Conservation (phyloP, 1,140 invertebrate species). For the Rhizoglyphus robini region DNA sequence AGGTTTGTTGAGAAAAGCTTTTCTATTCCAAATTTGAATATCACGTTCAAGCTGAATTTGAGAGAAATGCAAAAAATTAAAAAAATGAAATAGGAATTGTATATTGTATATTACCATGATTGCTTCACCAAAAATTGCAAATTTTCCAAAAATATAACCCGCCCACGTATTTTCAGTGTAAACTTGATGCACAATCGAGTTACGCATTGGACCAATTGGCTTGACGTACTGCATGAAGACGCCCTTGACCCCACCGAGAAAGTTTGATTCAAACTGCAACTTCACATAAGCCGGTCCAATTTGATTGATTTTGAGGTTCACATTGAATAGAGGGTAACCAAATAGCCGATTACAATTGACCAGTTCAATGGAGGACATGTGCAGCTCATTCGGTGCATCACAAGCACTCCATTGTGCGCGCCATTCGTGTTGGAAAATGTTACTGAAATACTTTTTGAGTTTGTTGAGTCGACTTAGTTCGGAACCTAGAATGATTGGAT, state of each 20-base stretch:
- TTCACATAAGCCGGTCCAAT: constrained; percentile 41
- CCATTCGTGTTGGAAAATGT: constrained; percentile 2
- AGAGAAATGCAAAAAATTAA: no score
- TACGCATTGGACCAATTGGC: constrained; percentile 59
- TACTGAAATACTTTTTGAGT: no score
- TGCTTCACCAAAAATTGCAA: constrained; percentile 54
- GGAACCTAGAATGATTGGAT: constrained; percentile 43
- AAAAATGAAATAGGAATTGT: no score
- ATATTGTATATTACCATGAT: constrained; percentile 62
- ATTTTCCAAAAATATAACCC: constrained; percentile 47
- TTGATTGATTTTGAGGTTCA: constrained; percentile 29
- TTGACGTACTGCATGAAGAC: constrained; percentile 62
- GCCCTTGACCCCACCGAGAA: constrained; percentile 43
- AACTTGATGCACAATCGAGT: constrained; percentile 60
- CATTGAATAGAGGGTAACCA: not conserved
- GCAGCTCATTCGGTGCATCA: not conserved
- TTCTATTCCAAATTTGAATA: constrained; percentile 75
- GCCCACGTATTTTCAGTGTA: constrained; percentile 43
- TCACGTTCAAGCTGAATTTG: constrained; percentile 63
- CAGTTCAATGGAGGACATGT: not conserved
- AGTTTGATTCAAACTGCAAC: constrained; percentile 40
- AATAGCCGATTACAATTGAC: not conserved
- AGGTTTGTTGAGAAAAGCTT: constrained; percentile 55
- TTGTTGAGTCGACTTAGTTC: constrained; percentile 28
- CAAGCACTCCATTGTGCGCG: not conserved